Percentiles rank a stretch among this genome's conserved stretches.
Conservation (phyloP, 2,113 vertebrate species). For the Syngnathus typhle region DNA sequence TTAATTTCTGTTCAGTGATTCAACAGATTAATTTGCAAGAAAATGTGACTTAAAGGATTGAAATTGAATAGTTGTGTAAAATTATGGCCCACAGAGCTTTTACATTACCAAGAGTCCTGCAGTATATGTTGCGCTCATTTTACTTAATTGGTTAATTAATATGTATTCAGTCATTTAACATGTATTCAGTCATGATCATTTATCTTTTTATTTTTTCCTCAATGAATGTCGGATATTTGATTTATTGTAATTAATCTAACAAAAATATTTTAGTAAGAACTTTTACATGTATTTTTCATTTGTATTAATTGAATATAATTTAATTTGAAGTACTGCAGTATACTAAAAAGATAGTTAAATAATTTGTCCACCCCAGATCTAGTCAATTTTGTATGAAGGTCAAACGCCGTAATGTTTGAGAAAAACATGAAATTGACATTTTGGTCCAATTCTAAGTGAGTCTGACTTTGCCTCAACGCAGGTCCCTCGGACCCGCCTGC, state of each 20-base stretch:
- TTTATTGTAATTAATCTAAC: too few species aligned
- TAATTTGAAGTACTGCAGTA: too few species aligned
- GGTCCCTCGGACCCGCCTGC: constrained; percentile 2
- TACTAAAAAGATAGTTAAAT: constrained; percentile 2
- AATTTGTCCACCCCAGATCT: constrained; percentile 5
- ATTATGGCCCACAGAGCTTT: not conserved
- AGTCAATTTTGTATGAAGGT: constrained; percentile 20
- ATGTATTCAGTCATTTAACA: not conserved
- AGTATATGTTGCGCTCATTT: not conserved
- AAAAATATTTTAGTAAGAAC: too few species aligned
- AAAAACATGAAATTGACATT: constrained; percentile 1
- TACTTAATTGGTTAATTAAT: not conserved
- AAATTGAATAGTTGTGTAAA: not conserved
- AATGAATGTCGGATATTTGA: too few species aligned
- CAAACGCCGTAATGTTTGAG: constrained; percentile 10
- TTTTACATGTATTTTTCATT: too few species aligned
- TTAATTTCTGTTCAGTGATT: not conserved
- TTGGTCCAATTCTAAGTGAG: not conserved
- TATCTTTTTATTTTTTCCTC: not conserved
- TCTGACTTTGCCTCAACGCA: not conserved
- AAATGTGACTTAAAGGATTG: not conserved
- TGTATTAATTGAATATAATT: too few species aligned
- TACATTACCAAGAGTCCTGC: not conserved
- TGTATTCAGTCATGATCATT: too few species aligned
- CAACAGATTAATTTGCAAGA: not conserved